A percentile compares a stretch with the other conserved stretches of the same genome.
These are phyloP conservation scores for Limonius californicus DNA, from an alignment of 1,140 invertebrate genomes.

Conservation along the genomic window DNA sequence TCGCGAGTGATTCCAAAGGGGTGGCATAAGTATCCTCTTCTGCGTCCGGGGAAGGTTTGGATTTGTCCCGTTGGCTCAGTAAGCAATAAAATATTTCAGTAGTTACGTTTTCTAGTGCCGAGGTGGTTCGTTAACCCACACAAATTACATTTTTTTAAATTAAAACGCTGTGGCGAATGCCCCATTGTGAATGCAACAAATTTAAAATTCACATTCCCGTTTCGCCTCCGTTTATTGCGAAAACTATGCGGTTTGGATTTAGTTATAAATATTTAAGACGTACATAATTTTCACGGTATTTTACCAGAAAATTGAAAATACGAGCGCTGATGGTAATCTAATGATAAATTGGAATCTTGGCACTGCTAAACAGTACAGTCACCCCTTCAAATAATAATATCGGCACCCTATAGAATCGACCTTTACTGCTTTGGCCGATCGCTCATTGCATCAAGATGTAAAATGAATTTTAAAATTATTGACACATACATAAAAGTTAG, in stretches of 20 bases:
- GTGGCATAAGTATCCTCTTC: not conserved
- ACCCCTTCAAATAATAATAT: not conserved
- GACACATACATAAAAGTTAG: not conserved
- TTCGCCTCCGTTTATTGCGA: no score
- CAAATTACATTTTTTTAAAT: no score
- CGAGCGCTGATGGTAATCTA: not conserved
- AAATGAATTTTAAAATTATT: not conserved
- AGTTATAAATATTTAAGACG: not conserved
- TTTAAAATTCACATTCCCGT: no score
- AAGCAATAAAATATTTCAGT: no score
- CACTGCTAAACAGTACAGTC: not conserved
- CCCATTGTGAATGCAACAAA: no score
- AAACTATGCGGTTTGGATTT: no score
- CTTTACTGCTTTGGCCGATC: not conserved
- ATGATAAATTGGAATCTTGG: not conserved
- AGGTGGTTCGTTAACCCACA: no score
- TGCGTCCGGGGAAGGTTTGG: no score
- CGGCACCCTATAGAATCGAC: not conserved
- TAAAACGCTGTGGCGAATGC: no score
- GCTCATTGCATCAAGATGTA: not conserved
- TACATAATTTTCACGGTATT: not conserved
- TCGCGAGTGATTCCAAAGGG: not conserved
- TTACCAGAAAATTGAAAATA: not conserved
- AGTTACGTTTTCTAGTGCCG: no score
- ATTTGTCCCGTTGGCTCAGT: no score